These are phyloP conservation scores for Taxidea taxus DNA, from an alignment of 2,113 vertebrate species.

Conservation along the genomic window DNA sequence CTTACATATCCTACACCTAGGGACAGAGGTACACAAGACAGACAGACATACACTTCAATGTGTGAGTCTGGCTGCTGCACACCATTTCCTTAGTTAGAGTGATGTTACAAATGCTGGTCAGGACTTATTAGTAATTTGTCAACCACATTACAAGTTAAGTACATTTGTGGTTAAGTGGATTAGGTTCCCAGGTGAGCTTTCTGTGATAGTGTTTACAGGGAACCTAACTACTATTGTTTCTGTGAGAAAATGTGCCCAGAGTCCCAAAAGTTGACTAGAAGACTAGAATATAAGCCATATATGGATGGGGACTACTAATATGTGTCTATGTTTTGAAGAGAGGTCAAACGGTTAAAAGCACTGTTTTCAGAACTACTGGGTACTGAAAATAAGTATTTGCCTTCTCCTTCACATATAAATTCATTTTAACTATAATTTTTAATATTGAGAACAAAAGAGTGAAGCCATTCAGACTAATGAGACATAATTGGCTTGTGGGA, in stretches of 20 bases:
- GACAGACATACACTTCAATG: neutral
- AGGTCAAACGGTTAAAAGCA: slow-evolving; percentile 41
- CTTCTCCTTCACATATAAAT: slow-evolving; percentile 46
- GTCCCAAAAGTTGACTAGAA: slow-evolving; percentile 37
- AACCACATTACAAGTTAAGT: neutral
- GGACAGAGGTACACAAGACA: neutral
- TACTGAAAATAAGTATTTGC: slow-evolving; percentile 47
- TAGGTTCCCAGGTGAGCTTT: neutral
- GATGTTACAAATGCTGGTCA: slow-evolving; percentile 23
- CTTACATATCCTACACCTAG: neutral
- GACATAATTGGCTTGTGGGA: slow-evolving; percentile 53
- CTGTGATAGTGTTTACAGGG: neutral
- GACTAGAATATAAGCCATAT: neutral
- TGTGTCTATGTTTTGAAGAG: neutral
- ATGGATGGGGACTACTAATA: neutral
- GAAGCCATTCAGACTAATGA: slow-evolving; percentile 61
- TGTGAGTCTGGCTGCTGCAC: neutral
- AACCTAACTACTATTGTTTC: slow-evolving; percentile 7
- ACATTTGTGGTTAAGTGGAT: slow-evolving; percentile 14
- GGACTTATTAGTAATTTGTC: neutral
- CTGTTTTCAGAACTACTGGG: slow-evolving; percentile 16
- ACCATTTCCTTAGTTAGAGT: neutral
- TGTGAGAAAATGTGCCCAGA: slow-evolving; percentile 32
- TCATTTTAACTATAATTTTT: slow-evolving; percentile 51
- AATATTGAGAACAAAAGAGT: slow-evolving; percentile 55